Percentiles rank a stretch among this genome's conserved stretches.
Evolutionary conservation across 2,797 vertebrate species (phyloP).

Genomic region (Manis crassicaudata): DNA sequence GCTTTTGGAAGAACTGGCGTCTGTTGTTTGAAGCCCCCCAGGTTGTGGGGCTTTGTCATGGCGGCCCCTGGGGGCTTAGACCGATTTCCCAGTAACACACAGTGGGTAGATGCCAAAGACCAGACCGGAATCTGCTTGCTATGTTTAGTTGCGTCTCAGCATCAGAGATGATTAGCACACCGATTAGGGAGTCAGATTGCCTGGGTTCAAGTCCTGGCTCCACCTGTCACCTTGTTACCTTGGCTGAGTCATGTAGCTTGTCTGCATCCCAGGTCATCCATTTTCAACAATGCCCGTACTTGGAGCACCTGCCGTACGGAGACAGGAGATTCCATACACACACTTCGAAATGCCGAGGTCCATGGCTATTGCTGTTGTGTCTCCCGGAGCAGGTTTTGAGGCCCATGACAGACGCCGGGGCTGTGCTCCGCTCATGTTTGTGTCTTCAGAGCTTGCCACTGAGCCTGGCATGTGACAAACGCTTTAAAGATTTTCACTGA

Average conservation of each 20-base stretch:
- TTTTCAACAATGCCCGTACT: background rate
- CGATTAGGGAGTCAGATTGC: background rate
- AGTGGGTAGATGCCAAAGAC: background rate
- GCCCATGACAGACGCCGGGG: background rate
- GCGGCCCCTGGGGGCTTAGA: background rate
- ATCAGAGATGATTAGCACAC: background rate
- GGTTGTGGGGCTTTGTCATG: background rate
- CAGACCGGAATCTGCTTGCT: background rate
- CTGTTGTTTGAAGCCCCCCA: background rate
- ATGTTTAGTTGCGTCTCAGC: background rate
- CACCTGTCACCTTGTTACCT: background rate
- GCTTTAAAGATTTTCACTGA: background rate
- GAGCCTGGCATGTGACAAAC: background rate
- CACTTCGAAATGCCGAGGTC: background rate
- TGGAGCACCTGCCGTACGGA: background rate
- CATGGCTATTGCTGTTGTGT: background rate
- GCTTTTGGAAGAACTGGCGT: background rate
- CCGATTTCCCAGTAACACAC: background rate
- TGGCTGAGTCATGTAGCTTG: background rate
- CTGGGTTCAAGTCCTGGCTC: background rate
- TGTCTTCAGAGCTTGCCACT: background rate
- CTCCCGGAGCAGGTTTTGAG: background rate
- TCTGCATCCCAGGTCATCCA: background rate
- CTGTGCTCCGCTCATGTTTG: background rate
- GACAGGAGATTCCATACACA: background rate